phyloP scores from a whole-genome alignment of 2,113 vertebrate genomes.

The Passer domesticus region DNA sequence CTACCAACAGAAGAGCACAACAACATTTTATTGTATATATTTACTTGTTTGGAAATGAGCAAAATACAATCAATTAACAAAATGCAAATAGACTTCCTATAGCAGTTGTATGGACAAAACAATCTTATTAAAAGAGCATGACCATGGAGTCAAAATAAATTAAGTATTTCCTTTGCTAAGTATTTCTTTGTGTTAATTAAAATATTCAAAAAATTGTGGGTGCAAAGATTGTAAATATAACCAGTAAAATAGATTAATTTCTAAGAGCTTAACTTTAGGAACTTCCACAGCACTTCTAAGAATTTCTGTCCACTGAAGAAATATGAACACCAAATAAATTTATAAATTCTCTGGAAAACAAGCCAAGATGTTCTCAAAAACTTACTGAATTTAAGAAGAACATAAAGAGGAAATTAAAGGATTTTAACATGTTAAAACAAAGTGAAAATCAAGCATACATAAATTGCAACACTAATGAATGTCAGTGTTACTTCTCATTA shows the following conservation, averaged over 20 bases:
- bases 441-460: not conserved
- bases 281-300: not conserved
- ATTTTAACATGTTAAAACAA: not conserved
- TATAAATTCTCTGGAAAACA: not conserved
- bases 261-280: not conserved
- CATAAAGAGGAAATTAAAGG: not conserved
- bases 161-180: not conserved
- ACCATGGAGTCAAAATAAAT: not conserved
- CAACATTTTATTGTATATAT: not conserved
- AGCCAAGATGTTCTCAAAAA: not conserved
- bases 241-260: not conserved
- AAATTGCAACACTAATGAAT: not conserved
- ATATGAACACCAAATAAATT: not conserved
- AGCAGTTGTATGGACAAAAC: not conserved
- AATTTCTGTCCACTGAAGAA: not conserved
- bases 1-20: fast-evolving
- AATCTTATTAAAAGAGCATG: not conserved
- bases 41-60: not conserved
- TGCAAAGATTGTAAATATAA: not conserved
- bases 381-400: not conserved
- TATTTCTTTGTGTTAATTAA: not conserved
- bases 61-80: not conserved
- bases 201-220: not conserved
- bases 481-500: not conserved
- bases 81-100: not conserved